Evolutionary conservation across 1,140 invertebrate species (phyloP), one percentile per base, ranked within the genome.

Genomic region (Trigoniulus corallinus): DNA sequence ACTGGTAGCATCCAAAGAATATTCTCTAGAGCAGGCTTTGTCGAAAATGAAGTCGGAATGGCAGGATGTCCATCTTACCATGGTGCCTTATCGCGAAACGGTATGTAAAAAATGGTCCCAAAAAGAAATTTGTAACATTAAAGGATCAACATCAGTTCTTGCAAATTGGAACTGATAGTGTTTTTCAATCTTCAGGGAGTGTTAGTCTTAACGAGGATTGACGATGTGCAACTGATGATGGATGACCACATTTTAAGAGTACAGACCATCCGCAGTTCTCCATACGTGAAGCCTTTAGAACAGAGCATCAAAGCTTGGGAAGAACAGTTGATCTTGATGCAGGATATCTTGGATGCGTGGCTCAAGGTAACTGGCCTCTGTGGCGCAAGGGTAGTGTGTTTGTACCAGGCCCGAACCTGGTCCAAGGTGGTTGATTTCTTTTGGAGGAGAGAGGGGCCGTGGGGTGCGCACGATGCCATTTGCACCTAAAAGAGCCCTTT

Each of bases 171-270:
- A 39, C 12, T 18, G 12, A 13, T 18, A 39, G 18, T 39, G 22
- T 41, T 51, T 44, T 21, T 26, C 26, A 26, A 42, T 34, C 15
- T 34, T 7, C 2, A 54, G 0, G 88, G 87, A 13, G 84, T 88
- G 0, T 71, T 74, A 46, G 86, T 96, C 54, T 68, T 97, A n/a
- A 76, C 84, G 0, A 77, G 83, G 0, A 71, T 94, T 15, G 92
- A 96, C 61, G 91, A 96, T 58, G 84, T 95, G 51, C 91, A 95
- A 69, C 76, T 89, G 18, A 72, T 89, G 57, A 65, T 98, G 23
- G 93, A 98, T 62, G 93, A 98, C 64, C 88, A 98, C 58, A 92
- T 96, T 52, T 74, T 96, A 15, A 92, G 93, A 66, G 86, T 89
- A 10, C 92, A 96, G 69, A 95, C 91, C 0, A 95, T 98, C 88